Evolutionary conservation across 2,888 invertebrate species (phyloP), one percentile per base, ranked within the genome.

Genomic region (Dioctria rufipes): DNA sequence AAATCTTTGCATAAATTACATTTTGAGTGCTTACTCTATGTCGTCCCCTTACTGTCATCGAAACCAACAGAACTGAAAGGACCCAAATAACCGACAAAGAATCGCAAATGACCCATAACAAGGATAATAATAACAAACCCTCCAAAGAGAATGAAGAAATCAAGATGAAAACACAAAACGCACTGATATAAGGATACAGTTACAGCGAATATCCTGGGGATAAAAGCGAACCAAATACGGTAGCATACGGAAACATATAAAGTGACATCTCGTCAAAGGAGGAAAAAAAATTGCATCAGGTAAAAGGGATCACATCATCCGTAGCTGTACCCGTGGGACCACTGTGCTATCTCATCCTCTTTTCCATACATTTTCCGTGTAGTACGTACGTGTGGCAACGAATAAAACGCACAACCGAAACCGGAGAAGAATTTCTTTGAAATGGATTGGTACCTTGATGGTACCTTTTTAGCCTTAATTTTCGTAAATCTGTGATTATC

Each of bases 41-140:
- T 60, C 60, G 60, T 60, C 58, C 43, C 37, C 3, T 25, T 5
- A 6, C n/a, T n/a, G 73, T 60, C 58, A 73, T 13, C 43, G 40
- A 43, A 75, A 43, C 9, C 49, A 69, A 49, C 13, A 25, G 39
- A 37, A 40, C 49, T 6, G 63, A 49, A 39, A 78, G 65, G 11
- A 61, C 49, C 65, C 2, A 78, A 78, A 67, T 43, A 42, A 78
- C 79, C 67, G 58, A 79, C 79, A 80, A 80, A 73, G 73, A 80
- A 71, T 80, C 71, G 65, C 73, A 80, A 80, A 80, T 80, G 80
- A 80, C 73, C 80, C 80, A 80, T 80, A 80, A 80, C 80, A 80
- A 81, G 82, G 81, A 82, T 82, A 80, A 82, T 82, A 82, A 81
- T 81, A 81, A 82, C 78, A 81, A 81, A 66, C 77, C 80, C 81